Conservation (phyloP, 2,888 invertebrate genomes). For the Saturnia pavonia region DNA sequence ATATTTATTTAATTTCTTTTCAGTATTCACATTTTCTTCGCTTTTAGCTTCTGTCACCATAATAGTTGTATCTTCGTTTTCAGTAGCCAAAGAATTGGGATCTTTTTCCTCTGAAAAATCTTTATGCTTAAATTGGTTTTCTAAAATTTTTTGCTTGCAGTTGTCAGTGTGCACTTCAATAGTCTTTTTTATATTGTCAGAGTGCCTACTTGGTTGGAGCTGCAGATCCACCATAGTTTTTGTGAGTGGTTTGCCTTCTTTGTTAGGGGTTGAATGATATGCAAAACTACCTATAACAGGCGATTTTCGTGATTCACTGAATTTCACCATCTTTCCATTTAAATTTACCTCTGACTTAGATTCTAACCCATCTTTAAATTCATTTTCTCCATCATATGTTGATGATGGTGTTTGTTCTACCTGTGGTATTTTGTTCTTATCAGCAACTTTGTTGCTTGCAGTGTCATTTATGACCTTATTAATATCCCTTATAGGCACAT, state of each 20-base stretch:
- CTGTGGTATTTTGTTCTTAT: constrained; percentile 43
- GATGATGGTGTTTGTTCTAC: constrained; percentile 40
- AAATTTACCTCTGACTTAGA: constrained; percentile 58
- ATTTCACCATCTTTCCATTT: constrained; percentile 68
- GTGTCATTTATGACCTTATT: constrained; percentile 56
- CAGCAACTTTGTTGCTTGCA: constrained; percentile 48
- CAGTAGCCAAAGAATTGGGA: constrained; percentile 10
- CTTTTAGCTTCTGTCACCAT: background rate
- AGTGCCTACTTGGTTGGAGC: constrained; percentile 68
- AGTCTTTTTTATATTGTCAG: constrained; percentile 72
- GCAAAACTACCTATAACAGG: constrained; percentile 71
- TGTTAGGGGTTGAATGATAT: constrained; percentile 74
- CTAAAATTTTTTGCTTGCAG: constrained; percentile 51
- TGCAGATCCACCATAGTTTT: constrained; percentile 76
- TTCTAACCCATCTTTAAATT: constrained; percentile 50
- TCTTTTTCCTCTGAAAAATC: constrained; percentile 27
- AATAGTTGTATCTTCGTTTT: constrained; percentile 12
- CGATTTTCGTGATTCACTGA: constrained; percentile 69
- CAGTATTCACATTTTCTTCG: background rate
- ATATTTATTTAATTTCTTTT: background rate
- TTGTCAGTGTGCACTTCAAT: constrained; percentile 74
- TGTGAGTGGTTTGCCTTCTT: constrained; percentile 72
- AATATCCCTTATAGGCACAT: constrained; percentile 60
- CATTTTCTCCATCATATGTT: constrained; percentile 40
- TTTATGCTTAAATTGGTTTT: constrained; percentile 37